Evolutionary conservation across 2,113 vertebrate species (phyloP), one percentile per base, ranked within the genome.

Genomic region (Eolophus roseicapilla): DNA sequence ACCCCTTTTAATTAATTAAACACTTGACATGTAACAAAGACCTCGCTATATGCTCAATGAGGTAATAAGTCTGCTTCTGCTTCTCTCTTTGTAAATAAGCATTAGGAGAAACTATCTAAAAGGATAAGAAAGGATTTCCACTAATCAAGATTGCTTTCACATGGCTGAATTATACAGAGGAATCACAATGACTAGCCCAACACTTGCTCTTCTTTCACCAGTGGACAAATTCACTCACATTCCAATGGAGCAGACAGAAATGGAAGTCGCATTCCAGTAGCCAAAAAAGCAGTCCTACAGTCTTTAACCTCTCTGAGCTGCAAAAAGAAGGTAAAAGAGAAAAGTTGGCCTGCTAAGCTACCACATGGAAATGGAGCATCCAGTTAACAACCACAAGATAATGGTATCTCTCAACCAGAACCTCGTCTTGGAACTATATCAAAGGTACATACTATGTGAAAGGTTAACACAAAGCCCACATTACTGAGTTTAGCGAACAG

Each of bases 1-100:
- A 10, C 1, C 9, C 28, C 95, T 97, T 94, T 97, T 94, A 93
- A 88, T 93, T 90, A 92, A 95, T 74, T 28, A 95, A 96, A 95
- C 93, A 82, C 79, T 78, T 55, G n/a, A 77, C 93, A 94, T 80
- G 64, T 93, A 95, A 95, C 57, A 29, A 88, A 90, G 67, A 73
- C 50, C 33, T 35, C 9, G 21, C 83, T 94, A 27, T 77, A 79
- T 88, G 82, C 71, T 17, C 1, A 11, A 15, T 28, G 10, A 39
- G n/a, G 82, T 86, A 49, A 79, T 74, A 88, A 93, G 95, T 88
- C 82, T 77, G 35, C 49, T 79, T 88, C 82, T 77, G 35, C 49
- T 79, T 93, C 68, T 81, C 55, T 52, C 81, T 76, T 68, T 93
- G 65, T 75, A 94, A 96, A 82, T 82, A 90, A 91, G 82, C 39